Percentiles rank a stretch among this genome's conserved stretches.
phyloP scores from a whole-genome alignment of 2,888 invertebrate species.

The Zygaena filipendulae region DNA sequence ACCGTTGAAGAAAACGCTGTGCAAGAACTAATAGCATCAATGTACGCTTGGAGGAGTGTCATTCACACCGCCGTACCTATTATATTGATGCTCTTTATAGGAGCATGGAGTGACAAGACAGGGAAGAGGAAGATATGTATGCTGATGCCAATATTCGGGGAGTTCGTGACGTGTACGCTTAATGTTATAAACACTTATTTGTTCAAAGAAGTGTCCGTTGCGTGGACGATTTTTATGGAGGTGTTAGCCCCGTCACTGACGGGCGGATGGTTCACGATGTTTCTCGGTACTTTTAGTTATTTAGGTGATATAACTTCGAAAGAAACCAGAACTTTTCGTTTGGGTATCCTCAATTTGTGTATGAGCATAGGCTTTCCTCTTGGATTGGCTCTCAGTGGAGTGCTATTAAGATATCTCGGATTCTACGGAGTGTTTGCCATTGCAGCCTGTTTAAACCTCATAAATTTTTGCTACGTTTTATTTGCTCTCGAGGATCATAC shows the following conservation, averaged over 20 bases:
- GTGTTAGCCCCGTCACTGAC: constrained; percentile 61
- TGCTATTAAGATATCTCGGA: constrained; percentile 44
- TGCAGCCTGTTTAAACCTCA: constrained; percentile 41
- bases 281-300: constrained; percentile 70
- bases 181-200: constrained; percentile 66
- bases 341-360: constrained; percentile 63
- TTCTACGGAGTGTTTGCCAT: constrained; percentile 65
- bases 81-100: constrained; percentile 66
- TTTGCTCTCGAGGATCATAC: constrained; percentile 51
- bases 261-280: constrained; percentile 69
- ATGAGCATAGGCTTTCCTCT: constrained; percentile 60
- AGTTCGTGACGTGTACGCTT: constrained; percentile 56
- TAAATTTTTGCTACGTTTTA: constrained; percentile 54
- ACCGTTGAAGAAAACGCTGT: constrained; percentile 74
- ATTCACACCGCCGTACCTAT: constrained; percentile 65
- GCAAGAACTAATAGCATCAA: constrained; percentile 65
- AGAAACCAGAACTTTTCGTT: constrained; percentile 67
- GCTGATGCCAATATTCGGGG: constrained; percentile 66
- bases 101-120: constrained; percentile 72
- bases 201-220: constrained; percentile 62
- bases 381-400: constrained; percentile 53
- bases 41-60: constrained; percentile 66
- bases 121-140: constrained; percentile 70
- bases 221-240: constrained; percentile 63
- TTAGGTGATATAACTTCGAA: constrained; percentile 68